Conservation (phyloP, 2,113 vertebrate genomes). For the Tretioscincus oriximinensis region DNA sequence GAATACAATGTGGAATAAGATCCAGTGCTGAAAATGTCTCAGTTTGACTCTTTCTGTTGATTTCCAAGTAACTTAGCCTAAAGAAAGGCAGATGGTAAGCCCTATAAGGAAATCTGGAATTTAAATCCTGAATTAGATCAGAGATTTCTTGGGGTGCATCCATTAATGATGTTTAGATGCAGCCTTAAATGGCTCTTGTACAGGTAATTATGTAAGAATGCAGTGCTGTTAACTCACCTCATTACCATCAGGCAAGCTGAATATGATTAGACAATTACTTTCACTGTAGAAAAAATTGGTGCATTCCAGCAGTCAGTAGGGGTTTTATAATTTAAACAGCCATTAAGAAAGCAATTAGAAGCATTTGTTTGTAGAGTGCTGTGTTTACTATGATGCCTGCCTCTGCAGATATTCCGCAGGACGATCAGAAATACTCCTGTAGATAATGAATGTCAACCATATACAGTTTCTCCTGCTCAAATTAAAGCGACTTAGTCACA, state of each 20-base stretch:
- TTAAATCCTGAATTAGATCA: too few relatives aligned
- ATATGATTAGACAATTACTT: slow-evolving; percentile 3
- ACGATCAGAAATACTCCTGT: neutral
- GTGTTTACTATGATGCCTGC: slow-evolving; percentile 23
- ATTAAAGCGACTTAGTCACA: slow-evolving; percentile 12
- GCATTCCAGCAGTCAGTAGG: slow-evolving; percentile 24
- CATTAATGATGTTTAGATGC: too few relatives aligned
- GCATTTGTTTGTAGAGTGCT: neutral
- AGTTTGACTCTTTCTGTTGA: too few relatives aligned
- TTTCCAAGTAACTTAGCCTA: too few relatives aligned
- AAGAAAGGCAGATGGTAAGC: too few relatives aligned
- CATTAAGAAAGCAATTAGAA: slow-evolving; percentile 28
- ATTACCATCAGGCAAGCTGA: slow-evolving; percentile 22
- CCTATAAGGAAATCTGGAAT: too few relatives aligned
- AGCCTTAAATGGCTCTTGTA: neutral
- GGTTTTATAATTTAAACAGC: slow-evolving; percentile 21
- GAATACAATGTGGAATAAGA: too few relatives aligned
- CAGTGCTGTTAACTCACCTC: slow-evolving; percentile 2
- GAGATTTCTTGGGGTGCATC: too few relatives aligned
- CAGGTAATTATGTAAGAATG: slow-evolving; percentile 2
- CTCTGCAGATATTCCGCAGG: neutral
- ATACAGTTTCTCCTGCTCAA: slow-evolving; percentile 4
- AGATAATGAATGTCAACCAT: neutral
- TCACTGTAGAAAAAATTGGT: slow-evolving; percentile 9
- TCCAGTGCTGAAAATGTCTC: too few relatives aligned